Evolutionary conservation across 2,888 invertebrate genomes (phyloP).

Genomic region (Athrips mouffetella): DNA sequence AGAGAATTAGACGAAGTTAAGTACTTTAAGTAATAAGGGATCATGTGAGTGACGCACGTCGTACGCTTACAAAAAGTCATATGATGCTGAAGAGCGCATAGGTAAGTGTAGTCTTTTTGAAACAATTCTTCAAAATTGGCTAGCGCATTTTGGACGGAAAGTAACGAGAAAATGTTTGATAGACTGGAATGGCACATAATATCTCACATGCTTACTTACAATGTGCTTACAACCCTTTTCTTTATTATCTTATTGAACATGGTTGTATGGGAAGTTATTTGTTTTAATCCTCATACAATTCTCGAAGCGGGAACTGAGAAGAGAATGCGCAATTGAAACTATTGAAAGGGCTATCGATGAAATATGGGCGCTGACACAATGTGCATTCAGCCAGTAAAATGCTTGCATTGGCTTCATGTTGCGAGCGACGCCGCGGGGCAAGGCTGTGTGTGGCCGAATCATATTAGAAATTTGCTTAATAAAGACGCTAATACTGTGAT

Average conservation of each 20-base stretch:
- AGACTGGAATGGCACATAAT: no score
- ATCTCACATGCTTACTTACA: slow-evolving; percentile 1
- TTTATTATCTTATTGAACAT: slow-evolving; percentile 21
- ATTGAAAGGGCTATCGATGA: slow-evolving; percentile 58
- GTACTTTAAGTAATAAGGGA: no score
- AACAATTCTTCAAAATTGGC: no score
- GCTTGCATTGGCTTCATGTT: slow-evolving; percentile 11
- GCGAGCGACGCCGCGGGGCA: slow-evolving; percentile 49
- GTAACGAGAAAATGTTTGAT: no score
- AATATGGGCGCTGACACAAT: slow-evolving; percentile 53
- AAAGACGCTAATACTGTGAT: background rate
- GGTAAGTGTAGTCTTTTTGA: no score
- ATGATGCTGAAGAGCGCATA: no score
- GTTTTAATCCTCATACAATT: slow-evolving; percentile 38
- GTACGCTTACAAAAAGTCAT: no score
- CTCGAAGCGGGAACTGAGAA: slow-evolving; percentile 24
- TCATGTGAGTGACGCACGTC: no score
- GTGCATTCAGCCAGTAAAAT: slow-evolving; percentile 47
- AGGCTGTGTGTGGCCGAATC: slow-evolving; percentile 50
- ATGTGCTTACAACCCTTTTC: slow-evolving; percentile 17
- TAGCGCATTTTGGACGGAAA: no score
- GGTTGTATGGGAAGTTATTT: slow-evolving; percentile 33
- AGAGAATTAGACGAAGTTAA: no score
- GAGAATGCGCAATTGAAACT: slow-evolving; percentile 55
- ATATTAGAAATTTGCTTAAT: slow-evolving; percentile 3